phyloP scores from a whole-genome alignment of 2,888 invertebrate genomes.

The Drepana falcataria region DNA sequence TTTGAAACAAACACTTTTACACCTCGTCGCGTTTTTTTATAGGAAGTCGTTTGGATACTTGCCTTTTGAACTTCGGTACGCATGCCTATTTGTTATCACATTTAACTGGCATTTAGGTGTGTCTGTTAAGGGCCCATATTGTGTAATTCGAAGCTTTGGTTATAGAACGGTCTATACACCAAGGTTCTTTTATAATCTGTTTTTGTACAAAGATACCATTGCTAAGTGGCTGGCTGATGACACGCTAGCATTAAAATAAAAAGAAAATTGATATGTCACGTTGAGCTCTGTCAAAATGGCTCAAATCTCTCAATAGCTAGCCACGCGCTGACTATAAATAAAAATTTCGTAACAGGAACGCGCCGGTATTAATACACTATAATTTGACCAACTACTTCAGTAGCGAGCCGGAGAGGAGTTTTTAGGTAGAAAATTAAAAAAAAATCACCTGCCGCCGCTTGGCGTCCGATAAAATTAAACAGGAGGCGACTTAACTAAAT shows the following conservation, averaged over 20 bases:
- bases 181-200: no score
- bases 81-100: no score
- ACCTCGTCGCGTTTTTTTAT: conserved; percentile 34
- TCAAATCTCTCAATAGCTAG: not conserved
- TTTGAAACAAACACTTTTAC: conserved; percentile 53
- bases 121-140: no score
- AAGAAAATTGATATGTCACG: not conserved
- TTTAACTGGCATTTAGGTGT: no score
- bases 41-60: no score
- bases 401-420: conserved; percentile 55
- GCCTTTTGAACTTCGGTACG: no score
- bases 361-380: conserved; percentile 67
- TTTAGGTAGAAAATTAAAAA: conserved; percentile 45
- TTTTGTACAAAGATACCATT: no score
- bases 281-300: not conserved
- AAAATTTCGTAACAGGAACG: conserved; percentile 55
- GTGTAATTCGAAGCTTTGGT: no score
- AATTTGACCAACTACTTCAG: conserved; percentile 76
- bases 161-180: no score
- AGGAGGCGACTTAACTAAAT: conserved; percentile 77
- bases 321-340: conserved; percentile 61
- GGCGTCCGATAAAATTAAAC: conserved; percentile 65
- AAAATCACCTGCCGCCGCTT: conserved; percentile 65
- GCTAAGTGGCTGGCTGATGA: no score
- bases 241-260: no score